Base-by-base conservation (phyloP, 2,888 invertebrate species). In the Tyria jacobaeae region DNA sequence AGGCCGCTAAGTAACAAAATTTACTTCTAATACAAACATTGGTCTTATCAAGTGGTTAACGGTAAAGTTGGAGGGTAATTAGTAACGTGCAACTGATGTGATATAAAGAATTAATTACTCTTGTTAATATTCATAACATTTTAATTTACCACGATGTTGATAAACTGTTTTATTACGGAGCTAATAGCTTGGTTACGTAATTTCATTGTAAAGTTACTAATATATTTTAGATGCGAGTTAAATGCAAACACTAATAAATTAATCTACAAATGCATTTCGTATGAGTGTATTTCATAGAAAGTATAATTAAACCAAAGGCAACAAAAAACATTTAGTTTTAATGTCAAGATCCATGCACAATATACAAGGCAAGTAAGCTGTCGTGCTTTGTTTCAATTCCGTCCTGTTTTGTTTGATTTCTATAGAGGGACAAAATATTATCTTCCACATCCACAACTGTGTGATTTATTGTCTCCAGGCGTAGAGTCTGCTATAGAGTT, bases 271-370 rank as follows among this genome's bases (percentile, higher is more conserved):
- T 17, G 34, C 21, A 21, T 34, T 51, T 17, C 12, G 17, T 51
- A 34, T 31, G 21, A 34, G 34, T 51, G 2, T 12, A 7, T 17
- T 34, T 34, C 17, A 34, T 17, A 51, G 21, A 15, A 35, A 52
- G n/a, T 39, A n/a, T 39, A 53, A 53, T 53, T 39, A 53, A 12
- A 21, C n/a, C 27, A 21, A 39, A 25, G 14, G n/a, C 17, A 35
- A 39, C 39, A 25, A 39, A 52, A 37, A n/a, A 37, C 2, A 6
- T 12, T 25, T 10, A 53, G 3, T 39, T 25, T 25, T 39, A 53
- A 53, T 53, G 53, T 39, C 53, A 53, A 37, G 53, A 53, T 53
- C 39, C 37, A 39, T 24, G 25, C n/a, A 17, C 12, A 44, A n/a
- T n/a, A 52, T 15, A 52, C 17, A n/a, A 25, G 10, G 25, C 17